Percentiles rank a stretch among this genome's conserved stretches.
Conservation (phyloP, 2,113 vertebrate species). For the Indicator indicator region DNA sequence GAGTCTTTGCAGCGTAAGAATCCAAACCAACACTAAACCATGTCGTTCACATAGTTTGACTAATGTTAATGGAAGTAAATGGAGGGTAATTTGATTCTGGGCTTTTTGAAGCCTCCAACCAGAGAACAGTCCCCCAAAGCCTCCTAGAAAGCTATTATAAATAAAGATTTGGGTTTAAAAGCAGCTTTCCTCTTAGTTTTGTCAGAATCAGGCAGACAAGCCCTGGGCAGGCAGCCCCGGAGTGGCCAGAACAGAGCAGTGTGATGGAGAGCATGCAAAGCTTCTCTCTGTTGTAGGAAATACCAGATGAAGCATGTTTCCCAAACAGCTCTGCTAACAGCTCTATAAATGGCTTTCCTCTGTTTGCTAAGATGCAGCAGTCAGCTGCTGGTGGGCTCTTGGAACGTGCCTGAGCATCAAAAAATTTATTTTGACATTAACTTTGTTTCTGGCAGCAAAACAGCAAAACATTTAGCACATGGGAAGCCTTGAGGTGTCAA, state of each 20-base stretch:
- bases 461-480: background rate
- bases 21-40: background rate
- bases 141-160: background rate
- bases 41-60: background rate
- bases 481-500: background rate
- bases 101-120: background rate
- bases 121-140: background rate
- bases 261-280: fast-evolving
- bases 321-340: background rate
- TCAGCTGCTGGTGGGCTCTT: background rate
- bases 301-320: background rate
- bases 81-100: background rate
- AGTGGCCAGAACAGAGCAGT: background rate
- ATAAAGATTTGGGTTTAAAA: background rate
- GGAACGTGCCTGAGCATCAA: background rate
- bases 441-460: background rate
- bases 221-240: fast-evolving
- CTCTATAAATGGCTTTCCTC: background rate
- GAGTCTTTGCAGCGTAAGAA: background rate
- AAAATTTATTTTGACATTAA: background rate
- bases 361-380: background rate
- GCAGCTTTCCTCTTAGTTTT: background rate
- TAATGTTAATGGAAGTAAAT: background rate
- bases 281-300: background rate
- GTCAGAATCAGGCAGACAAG: background rate